These are phyloP conservation scores for Therioaphis trifolii DNA, from an alignment of 2,888 invertebrate species.

Conservation along the genomic window DNA sequence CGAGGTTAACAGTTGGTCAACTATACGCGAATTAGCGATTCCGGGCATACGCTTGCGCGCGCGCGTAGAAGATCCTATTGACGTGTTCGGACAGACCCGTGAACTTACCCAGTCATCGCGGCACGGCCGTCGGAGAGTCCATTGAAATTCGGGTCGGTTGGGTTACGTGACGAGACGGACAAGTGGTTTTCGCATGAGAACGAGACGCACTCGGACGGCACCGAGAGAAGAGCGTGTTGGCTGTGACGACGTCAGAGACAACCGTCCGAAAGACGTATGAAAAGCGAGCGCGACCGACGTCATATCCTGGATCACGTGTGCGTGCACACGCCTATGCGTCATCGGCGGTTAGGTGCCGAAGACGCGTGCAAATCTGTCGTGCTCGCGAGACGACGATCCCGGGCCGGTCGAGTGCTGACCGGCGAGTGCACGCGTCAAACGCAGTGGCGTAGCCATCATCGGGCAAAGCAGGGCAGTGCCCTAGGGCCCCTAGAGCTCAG, in stretches of 20 bases:
- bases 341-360: no score
- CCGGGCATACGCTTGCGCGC: background rate
- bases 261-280: no score
- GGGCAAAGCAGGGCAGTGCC: no score
- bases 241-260: background rate
- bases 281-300: background rate
- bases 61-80: background rate
- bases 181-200: slow-evolving; percentile 12
- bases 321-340: background rate
- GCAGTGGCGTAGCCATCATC: no score
- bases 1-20: slow-evolving; percentile 51
- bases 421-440: no score
- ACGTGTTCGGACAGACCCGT: slow-evolving; percentile 19
- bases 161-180: slow-evolving; percentile 47
- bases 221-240: background rate
- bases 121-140: slow-evolving; percentile 9
- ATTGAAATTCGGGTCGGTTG: slow-evolving; percentile 56
- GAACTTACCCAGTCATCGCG: slow-evolving; percentile 41
- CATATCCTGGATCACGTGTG: background rate
- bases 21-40: slow-evolving; percentile 30
- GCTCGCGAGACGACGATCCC: no score
- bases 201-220: background rate
- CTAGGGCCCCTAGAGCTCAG: no score
- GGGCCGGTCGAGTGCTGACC: no score
- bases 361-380: no score